Conservation (phyloP, 2,888 invertebrate genomes). For the Caenorhabditis sp. region DNA sequence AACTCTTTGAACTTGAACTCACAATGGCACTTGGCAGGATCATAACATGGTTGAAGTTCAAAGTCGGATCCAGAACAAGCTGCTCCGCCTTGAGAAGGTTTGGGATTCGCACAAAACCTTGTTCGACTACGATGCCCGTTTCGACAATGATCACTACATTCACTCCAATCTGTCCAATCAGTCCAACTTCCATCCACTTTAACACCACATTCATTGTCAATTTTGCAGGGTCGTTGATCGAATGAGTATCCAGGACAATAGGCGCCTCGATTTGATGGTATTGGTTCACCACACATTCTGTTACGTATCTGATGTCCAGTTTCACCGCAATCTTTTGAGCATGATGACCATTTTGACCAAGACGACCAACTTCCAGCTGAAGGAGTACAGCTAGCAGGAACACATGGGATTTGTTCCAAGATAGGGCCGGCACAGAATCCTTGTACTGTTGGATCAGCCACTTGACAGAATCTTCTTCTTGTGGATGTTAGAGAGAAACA, state of each 20-base stretch:
- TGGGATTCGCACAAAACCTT: slow-evolving; percentile 67
- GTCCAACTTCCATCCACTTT: slow-evolving; percentile 66
- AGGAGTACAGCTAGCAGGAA: slow-evolving; percentile 47
- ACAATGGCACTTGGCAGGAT: slow-evolving; percentile 58
- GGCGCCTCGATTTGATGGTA: slow-evolving; percentile 68
- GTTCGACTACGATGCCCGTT: slow-evolving; percentile 67
- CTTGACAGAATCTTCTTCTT: slow-evolving; percentile 65
- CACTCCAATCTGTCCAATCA: slow-evolving; percentile 65
- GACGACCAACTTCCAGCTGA: slow-evolving; percentile 63
- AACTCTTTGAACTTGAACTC: slow-evolving; percentile 32
- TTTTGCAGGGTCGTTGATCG: slow-evolving; percentile 64
- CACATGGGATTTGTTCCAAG: slow-evolving; percentile 61
- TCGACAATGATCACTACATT: slow-evolving; percentile 65
- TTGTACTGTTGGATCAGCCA: slow-evolving; percentile 62
- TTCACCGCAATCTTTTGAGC: slow-evolving; percentile 64
- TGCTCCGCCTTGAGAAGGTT: slow-evolving; percentile 64
- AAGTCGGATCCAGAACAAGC: slow-evolving; percentile 69
- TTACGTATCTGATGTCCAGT: slow-evolving; percentile 68
- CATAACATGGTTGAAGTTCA: slow-evolving; percentile 64
- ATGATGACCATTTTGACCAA: slow-evolving; percentile 66
- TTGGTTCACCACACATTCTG: slow-evolving; percentile 69
- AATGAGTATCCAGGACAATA: slow-evolving; percentile 70
- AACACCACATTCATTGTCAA: slow-evolving; percentile 37
- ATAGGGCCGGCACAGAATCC: slow-evolving; percentile 68
- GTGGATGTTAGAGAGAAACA: slow-evolving; percentile 68